Base-by-base conservation (phyloP, 2,797 vertebrate genomes). In the Diplodus puntazzo region DNA sequence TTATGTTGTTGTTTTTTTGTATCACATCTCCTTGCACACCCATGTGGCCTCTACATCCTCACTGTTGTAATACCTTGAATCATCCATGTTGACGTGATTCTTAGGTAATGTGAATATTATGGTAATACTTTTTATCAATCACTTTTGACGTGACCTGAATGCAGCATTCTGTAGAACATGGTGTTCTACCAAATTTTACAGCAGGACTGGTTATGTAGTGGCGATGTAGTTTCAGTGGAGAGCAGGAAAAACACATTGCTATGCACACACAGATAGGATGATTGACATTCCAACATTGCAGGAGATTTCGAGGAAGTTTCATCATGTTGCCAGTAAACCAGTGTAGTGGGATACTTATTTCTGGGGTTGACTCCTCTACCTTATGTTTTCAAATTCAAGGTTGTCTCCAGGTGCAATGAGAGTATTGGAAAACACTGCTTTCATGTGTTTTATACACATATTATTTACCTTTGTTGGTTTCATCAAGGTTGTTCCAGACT, bases 361-460 rank as follows among this genome's bases (percentile, higher is more conserved):
- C 50, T 14, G 69, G 67, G 60, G 80, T 73, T 42, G 46, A 59
- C 62, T 74, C 55, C 0, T 58, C 55, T 60, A n/a, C 60, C 50
- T 68, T 65, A 50, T 80, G 59, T 75, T 88, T 86, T 81, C 68
- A 81, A 83, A 88, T 64, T 68, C 73, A 88, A 84, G 83, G 77
- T 88, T 23, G 12, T 82, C 63, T 62, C 63, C 20, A 49, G 48
- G 64, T 77, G 46, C 64, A 57, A 3, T 18, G 34, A 73, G 43
- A 68, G 39, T 45, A 45, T 30, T 55, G 52, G 60, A 57, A 50
- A 60, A 27, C 62, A 34, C 16, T 21, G 65, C 66, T 70, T 83
- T 82, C 27, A 75, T 79, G 63, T 75, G 48, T 60, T 64, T 79
- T 39, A 70, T 50, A 75, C 34, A 42, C 17, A 54, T 13, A 52